Percentiles rank a stretch among this genome's conserved stretches.
These are phyloP conservation scores for Labia minor DNA, from an alignment of 2,888 invertebrate species.

Conservation along the genomic window DNA sequence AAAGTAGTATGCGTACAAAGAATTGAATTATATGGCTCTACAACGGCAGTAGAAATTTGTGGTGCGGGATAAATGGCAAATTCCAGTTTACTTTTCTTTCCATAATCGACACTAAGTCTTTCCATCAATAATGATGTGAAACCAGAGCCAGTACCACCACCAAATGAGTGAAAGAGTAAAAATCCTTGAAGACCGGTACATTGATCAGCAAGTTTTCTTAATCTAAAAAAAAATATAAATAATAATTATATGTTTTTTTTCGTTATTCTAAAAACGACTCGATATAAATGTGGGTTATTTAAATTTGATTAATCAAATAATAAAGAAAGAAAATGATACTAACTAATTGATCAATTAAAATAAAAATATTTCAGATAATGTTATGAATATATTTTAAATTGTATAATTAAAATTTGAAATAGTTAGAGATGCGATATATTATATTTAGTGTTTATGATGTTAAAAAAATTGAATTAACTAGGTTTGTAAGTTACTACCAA, in stretches of 20 bases:
- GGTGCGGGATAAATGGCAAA: conserved; percentile 96
- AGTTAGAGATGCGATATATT: too few species aligned
- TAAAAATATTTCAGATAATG: too few species aligned
- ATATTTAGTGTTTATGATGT: too few species aligned
- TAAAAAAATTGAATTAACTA: too few species aligned
- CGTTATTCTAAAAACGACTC: background rate
- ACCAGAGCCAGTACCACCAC: conserved; percentile 87
- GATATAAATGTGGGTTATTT: too few species aligned
- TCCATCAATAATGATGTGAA: conserved; percentile 97
- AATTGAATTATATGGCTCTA: conserved; percentile 97
- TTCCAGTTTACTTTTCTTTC: conserved; percentile 89
- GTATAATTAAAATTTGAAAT: too few species aligned
- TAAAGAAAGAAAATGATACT: too few species aligned
- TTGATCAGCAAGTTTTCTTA: conserved; percentile 30
- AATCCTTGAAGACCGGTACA: conserved; percentile 34
- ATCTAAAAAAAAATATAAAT: background rate
- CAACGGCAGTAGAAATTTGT: conserved; percentile 67
- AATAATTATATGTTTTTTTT: background rate
- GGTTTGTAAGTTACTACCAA: too few species aligned
- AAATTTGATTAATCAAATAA: too few species aligned
- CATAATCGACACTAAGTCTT: conserved; percentile 88
- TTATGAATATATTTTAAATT: too few species aligned
- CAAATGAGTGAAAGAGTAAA: conserved; percentile 50
- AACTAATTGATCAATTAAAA: too few species aligned
- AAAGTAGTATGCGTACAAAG: conserved; percentile 91